Base-by-base conservation (phyloP, 2,888 invertebrate genomes). In the Brenthis daphne region DNA sequence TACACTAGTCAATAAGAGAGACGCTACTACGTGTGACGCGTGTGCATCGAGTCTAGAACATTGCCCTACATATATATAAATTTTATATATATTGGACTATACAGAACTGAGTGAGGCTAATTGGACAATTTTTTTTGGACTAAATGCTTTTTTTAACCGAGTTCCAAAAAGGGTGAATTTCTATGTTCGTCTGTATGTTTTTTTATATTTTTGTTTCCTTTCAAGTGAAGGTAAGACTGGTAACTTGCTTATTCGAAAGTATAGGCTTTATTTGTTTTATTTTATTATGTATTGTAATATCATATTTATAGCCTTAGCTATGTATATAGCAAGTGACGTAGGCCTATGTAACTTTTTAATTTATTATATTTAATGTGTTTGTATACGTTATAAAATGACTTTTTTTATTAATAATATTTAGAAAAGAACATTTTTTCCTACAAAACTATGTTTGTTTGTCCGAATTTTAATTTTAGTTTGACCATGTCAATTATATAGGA, bases 11-110 rank as follows among this genome's bases (percentile, higher is more conserved):
- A 97, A 97, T 80, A 94, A 94, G 57, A 94, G 94, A 77, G 94
- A 94, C 65, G 94, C 94, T 8, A 89, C 89, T 51, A 81, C 81
- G 12, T 97, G 97, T 81, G 95, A 94, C 76, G 96, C 95, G 20
- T 97, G 97, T 83, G 93, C 93, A 24, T 90, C 93, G 8, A 95
- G 94, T 79, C 88, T 96, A 56, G 94, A 95, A 79, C 94, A 96
- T 86, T 96, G 96, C 67, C 96, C 96, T 51, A 96, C 96, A 60
- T 96, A 96, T 79, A 96, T 96, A 78, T 95, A 85, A 73, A 63
- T 8, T 51, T 43, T 57, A 16, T 61, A 54, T 61, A 61, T 63
- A 57, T 65, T 64, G 3, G 24, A 57, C 51, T 50, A 12, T 67
- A 37, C 13, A 3, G 54, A 24, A 58, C 14, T 16, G 33, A 56